Evolutionary conservation across 1,140 invertebrate species (phyloP).

Genomic region (Pogonus chalceus): DNA sequence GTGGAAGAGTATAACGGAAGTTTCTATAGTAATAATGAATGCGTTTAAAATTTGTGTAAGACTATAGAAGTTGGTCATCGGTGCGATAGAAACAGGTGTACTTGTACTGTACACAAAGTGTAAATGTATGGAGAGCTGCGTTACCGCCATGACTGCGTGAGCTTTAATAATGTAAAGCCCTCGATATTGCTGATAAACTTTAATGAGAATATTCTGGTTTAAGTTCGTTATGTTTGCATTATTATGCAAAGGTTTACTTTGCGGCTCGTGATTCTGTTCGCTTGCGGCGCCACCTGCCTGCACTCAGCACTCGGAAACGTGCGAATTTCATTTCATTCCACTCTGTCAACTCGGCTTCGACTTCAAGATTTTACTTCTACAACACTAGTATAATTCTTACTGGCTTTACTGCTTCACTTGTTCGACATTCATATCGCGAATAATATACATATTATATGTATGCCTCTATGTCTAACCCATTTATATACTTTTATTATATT

Average conservation of each 20-base stretch:
- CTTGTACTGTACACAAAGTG: too few relatives aligned
- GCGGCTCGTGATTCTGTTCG: background rate
- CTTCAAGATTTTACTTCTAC: too few relatives aligned
- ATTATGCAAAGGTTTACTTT: constrained; percentile 5
- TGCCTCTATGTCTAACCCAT: background rate
- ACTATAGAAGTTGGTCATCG: too few relatives aligned
- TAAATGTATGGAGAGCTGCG: background rate
- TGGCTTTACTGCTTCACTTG: too few relatives aligned
- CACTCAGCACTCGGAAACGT: background rate
- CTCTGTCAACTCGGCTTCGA: background rate
- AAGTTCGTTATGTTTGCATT: constrained; percentile 6
- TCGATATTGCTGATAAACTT: constrained; percentile 5
- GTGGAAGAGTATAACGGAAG: too few relatives aligned
- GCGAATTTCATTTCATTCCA: background rate
- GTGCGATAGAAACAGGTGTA: constrained; percentile 4
- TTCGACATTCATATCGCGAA: too few relatives aligned
- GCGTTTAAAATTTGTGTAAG: too few relatives aligned
- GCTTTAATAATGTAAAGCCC: constrained; percentile 3
- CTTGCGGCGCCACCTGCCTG: background rate
- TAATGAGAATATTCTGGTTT: constrained; percentile 6
- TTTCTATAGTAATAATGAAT: too few relatives aligned
- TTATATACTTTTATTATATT: too few relatives aligned
- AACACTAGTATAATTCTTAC: too few relatives aligned
- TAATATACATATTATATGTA: too few relatives aligned
- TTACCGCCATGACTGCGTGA: too few relatives aligned